These are phyloP conservation scores for Nylanderia fulva DNA, from an alignment of 1,140 invertebrate genomes.

Conservation along the genomic window DNA sequence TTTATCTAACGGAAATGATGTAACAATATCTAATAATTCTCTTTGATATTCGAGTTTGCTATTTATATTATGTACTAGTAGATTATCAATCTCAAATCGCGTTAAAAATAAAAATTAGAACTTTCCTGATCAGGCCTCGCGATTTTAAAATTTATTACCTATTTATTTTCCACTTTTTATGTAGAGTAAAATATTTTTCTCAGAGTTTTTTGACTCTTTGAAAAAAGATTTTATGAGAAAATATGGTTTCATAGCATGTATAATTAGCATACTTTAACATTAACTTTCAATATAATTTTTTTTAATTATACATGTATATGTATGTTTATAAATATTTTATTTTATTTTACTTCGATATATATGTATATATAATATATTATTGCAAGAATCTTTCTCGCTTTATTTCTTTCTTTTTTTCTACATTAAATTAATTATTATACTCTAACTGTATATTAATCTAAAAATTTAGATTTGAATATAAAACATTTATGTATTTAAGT, in stretches of 20 bases:
- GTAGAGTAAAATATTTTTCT: slow-evolving; percentile 4
- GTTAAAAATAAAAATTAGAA: slow-evolving; percentile 5
- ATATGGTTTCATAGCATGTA: not conserved
- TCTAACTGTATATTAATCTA: no score
- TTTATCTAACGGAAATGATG: slow-evolving; percentile 55
- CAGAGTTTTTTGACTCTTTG: not conserved
- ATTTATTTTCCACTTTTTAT: not conserved
- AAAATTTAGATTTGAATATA: no score
- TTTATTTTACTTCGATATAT: no score
- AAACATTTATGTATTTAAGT: no score
- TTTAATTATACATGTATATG: not conserved
- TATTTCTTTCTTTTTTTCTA: not conserved
- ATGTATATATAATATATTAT: no score
- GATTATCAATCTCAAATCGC: not conserved
- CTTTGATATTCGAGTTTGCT: not conserved
- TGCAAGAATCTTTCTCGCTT: not conserved
- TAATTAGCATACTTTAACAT: no score
- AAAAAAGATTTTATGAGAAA: not conserved
- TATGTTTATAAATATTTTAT: no score
- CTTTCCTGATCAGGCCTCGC: not conserved
- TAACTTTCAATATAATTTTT: not conserved
- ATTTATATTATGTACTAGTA: not conserved
- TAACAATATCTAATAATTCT: slow-evolving; percentile 10
- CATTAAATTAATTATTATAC: no score
- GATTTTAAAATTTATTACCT: not conserved